Evolutionary conservation across 2,113 vertebrate species (phyloP).

Genomic region (Chaenogobius annularis): DNA sequence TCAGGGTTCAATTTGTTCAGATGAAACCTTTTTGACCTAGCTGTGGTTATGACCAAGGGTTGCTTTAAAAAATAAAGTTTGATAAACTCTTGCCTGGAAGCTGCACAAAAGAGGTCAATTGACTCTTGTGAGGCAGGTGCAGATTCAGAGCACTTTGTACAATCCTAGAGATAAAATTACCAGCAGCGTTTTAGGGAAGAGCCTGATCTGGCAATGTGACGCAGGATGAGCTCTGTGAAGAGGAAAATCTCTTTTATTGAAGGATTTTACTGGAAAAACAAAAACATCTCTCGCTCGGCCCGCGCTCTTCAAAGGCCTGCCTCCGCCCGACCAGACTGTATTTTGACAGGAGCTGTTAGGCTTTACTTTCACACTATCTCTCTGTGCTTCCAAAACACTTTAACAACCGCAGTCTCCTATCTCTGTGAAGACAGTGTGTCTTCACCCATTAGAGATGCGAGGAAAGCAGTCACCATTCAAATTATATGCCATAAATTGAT

Average conservation of each 20-base stretch:
- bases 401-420: slow-evolving; percentile 1
- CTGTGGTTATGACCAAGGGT: background rate
- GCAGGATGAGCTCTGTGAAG: background rate
- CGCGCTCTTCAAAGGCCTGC: slow-evolving; percentile 29
- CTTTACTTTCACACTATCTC: slow-evolving; percentile 6
- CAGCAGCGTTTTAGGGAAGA: background rate
- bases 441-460: background rate
- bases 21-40: background rate
- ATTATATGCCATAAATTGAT: background rate
- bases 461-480: background rate
- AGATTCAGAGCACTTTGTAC: background rate
- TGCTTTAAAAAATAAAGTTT: background rate
- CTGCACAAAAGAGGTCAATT: background rate
- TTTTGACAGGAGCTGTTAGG: slow-evolving; percentile 31
- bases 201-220: background rate
- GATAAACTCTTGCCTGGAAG: background rate
- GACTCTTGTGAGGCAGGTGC: background rate
- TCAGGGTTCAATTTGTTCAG: background rate
- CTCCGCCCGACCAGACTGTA: background rate
- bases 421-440: too few species aligned
- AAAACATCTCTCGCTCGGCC: slow-evolving; percentile 14
- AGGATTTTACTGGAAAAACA: slow-evolving; percentile 14
- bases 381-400: slow-evolving; percentile 1
- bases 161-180: background rate
- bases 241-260: slow-evolving; percentile 11